Conservation (phyloP, 2,113 vertebrate genomes). For the Asarcornis scutulata region DNA sequence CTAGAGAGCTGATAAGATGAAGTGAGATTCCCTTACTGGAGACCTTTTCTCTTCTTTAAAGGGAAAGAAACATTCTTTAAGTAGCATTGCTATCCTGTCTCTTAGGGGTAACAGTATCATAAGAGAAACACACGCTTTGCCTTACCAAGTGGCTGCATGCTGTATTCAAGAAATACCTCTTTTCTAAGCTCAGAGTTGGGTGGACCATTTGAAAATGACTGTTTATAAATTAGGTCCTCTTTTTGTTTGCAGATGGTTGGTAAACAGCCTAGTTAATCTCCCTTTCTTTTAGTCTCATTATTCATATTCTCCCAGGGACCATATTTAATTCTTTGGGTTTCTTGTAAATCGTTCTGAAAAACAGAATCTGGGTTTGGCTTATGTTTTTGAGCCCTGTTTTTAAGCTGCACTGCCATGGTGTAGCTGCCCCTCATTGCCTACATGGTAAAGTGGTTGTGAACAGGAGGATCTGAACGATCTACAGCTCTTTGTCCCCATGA, state of each 20-base stretch:
- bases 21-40: background rate
- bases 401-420: background rate
- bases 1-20: constrained; percentile 3
- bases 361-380: background rate
- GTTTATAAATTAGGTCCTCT: background rate
- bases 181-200: background rate
- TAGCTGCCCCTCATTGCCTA: background rate
- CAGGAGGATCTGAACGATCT: background rate
- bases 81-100: background rate
- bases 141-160: background rate
- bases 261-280: background rate
- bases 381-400: background rate
- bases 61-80: background rate
- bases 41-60: background rate
- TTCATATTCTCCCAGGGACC: background rate
- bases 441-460: background rate
- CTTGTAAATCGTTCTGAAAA: constrained; percentile 2
- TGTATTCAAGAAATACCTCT: background rate
- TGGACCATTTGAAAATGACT: constrained; percentile 1
- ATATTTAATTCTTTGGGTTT: background rate
- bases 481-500: background rate
- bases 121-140: background rate
- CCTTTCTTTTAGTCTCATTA: constrained; percentile 15
- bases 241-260: background rate
- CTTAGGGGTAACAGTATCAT: background rate